Conservation (phyloP, 2,113 vertebrate genomes). For the Takifugu flavidus region DNA sequence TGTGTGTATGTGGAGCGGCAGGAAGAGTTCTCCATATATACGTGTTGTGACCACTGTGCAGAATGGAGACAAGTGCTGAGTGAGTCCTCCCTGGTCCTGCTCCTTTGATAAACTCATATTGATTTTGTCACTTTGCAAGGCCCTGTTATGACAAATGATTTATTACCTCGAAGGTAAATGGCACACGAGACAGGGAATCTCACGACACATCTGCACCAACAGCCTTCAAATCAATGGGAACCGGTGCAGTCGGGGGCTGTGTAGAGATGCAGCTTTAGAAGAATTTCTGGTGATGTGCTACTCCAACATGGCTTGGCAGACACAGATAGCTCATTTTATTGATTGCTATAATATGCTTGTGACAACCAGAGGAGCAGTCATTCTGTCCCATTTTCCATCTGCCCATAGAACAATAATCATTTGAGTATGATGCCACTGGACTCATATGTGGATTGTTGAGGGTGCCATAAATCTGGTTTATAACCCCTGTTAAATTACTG, state of each 20-base stretch:
- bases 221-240: constrained; percentile 59
- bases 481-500: constrained; percentile 44
- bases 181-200: constrained; percentile 53
- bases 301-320: constrained; percentile 35
- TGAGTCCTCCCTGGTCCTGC: constrained; percentile 31
- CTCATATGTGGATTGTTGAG: constrained; percentile 38
- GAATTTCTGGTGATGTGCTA: constrained; percentile 43
- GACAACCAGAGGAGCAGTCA: constrained; percentile 37
- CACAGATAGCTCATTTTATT: constrained; percentile 43
- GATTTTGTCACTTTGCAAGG: constrained; percentile 56
- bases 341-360: constrained; percentile 51
- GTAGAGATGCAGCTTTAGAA: constrained; percentile 35
- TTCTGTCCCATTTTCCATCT: constrained; percentile 43
- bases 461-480: constrained; percentile 32
- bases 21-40: neutral
- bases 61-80: constrained; percentile 38
- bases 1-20: neutral
- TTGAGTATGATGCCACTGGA: constrained; percentile 24
- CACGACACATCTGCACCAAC: constrained; percentile 44
- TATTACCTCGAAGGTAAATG: constrained; percentile 60
- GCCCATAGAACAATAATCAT: constrained; percentile 41
- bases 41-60: constrained; percentile 9
- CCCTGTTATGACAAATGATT: constrained; percentile 54
- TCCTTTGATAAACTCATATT: constrained; percentile 60
- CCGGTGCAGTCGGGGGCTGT: constrained; percentile 40